Evolutionary conservation across 2,888 invertebrate species (phyloP), one percentile per base, ranked within the genome.

Genomic region (Diaprepes abbreviatus): DNA sequence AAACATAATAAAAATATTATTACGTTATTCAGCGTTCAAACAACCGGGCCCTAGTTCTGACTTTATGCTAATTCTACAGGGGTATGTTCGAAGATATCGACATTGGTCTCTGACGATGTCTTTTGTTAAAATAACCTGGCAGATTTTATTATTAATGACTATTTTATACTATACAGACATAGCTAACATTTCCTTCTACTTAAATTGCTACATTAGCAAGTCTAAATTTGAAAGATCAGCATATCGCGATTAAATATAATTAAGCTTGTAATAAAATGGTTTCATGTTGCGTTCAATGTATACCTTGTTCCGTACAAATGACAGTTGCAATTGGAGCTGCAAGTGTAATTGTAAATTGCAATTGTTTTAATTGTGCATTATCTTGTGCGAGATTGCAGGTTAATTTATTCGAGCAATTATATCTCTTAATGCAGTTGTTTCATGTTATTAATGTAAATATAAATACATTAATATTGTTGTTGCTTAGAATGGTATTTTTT

Each of bases 361-460:
- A 63, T 63, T 59, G 63, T 36, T 54, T 63, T 54, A 63, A 54
- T 63, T 63, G 63, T 40, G 63, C 40, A 54, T 54, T 63, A 63
- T 63, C 54, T 52, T 21, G n/a, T 43, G 31, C 10, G 40, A 63
- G 63, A 63, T 63, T 63, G 54, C 63, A 54, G 19, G 54, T 63
- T 63, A 63, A 63, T 40, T 63, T 63, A 63, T 54, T 54, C 54
- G 40, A 31, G 31, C 28, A 63, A 63, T 63, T 63, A 63, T 63
- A 54, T 54, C 54, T 63, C 19, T 28, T 52, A 63, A 54, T 63
- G 52, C 63, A 28, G 38, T 36, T 54, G 40, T 63, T 54, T 54
- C 54, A 43, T 28, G 54, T 54, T 40, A 63, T 36, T 63, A 63
- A 63, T 63, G 40, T 63, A 38, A 52, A 63, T 38, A 63, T 17